Base-by-base conservation (phyloP, 2,888 invertebrate species). In the Stenotaenia linearis region DNA sequence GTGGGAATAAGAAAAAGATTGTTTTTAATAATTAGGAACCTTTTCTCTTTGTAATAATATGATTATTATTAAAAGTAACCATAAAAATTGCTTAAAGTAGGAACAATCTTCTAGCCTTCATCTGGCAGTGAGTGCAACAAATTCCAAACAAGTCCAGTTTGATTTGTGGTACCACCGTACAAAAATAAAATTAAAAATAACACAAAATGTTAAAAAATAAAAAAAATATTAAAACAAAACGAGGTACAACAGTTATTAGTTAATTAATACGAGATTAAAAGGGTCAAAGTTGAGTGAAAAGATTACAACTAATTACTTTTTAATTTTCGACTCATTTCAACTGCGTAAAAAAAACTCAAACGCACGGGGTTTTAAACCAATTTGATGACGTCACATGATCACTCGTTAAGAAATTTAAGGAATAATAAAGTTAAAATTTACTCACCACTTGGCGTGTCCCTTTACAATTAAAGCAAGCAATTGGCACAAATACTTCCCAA, bases 51-150 rank as follows among this genome's bases (percentile, higher is more conserved):
- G 23, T 56, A 56, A 56, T 56, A 23, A 7, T 56, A 56, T n/a
- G n/a, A n/a, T n/a, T n/a, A n/a, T n/a, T n/a, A 21, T 23, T 21
- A 56, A 56, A 56, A 56, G 4, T 56, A 56, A 56, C 56, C 23
- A 56, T 23, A 56, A 56, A 40, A 56, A 56, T 21, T 6, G 5
- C 25, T 56, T 23, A 56, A 56, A 56, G 21, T 56, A 56, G 56
- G 56, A 56, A 56, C 56, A 56, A 56, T 56, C 23, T 56, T 56
- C 56, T 56, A 56, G 56, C 56, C 56, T 56, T 56, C 56, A 56
- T 56, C 56, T 56, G 56, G 56, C 56, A 56, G 56, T 56, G 56
- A 56, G 56, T 56, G 56, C 56, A 56, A 56, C 56, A 56, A 56
- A 56, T 56, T 56, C 56, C 56, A 56, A 56, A 56, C 56, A 56